Conservation (phyloP, 2,888 invertebrate genomes). For the Dichetophora obliterata region DNA sequence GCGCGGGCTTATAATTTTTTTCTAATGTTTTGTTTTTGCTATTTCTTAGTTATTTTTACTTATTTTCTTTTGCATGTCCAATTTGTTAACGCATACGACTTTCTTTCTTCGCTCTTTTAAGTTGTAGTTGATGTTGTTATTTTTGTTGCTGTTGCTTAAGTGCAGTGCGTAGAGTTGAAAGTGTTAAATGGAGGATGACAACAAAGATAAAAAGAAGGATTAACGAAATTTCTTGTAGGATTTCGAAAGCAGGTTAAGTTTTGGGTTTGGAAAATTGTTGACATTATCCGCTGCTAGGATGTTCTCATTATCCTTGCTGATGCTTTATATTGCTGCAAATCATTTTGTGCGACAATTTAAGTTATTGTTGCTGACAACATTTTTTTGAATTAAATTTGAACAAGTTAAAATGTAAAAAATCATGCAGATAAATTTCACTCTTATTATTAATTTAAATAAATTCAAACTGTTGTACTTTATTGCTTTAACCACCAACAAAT, state of each 20-base stretch:
- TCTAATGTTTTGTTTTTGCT: background rate
- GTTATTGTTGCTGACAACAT: background rate
- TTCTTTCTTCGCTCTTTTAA: too few relatives aligned
- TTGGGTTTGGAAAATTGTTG: too few relatives aligned
- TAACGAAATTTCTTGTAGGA: too few relatives aligned
- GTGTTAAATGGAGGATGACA: too few relatives aligned
- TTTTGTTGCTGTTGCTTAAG: background rate
- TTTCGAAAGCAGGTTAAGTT: too few relatives aligned
- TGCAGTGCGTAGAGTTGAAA: too few relatives aligned
- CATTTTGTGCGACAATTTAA: background rate
- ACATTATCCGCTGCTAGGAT: too few relatives aligned
- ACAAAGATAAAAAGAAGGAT: too few relatives aligned
- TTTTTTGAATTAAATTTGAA: background rate
- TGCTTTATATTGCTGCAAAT: background rate
- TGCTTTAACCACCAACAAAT: slow-evolving; percentile 46
- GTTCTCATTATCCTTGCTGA: background rate
- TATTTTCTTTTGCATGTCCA: slow-evolving; percentile 3
- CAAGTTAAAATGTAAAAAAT: background rate
- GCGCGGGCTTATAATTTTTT: background rate
- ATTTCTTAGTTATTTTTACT: slow-evolving; percentile 35
- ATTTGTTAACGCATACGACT: background rate
- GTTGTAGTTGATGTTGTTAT: background rate
- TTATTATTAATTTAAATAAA: background rate
- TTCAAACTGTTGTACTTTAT: background rate
- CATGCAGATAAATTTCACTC: background rate